Evolutionary conservation across 2,888 invertebrate species (phyloP).

Genomic region (Tubulanus polymorphus): DNA sequence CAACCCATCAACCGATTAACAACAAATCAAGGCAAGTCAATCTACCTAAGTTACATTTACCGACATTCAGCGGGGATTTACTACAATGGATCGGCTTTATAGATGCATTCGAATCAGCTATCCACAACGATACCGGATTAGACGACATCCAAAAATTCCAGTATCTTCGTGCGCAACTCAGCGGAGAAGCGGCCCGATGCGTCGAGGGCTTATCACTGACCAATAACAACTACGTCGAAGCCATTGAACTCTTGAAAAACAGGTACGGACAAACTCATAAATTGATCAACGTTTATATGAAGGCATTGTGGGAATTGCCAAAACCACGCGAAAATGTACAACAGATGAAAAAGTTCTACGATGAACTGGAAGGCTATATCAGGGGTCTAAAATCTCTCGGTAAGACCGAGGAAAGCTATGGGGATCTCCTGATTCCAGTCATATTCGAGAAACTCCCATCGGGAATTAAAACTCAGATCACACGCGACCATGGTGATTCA

Average conservation of each 20-base stretch:
- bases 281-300: neutral
- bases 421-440: neutral
- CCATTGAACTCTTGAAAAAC: neutral
- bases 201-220: neutral
- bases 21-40: neutral
- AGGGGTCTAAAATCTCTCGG: neutral
- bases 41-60: neutral
- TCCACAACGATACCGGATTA: neutral
- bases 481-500: neutral
- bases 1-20: too few relatives aligned
- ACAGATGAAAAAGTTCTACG: neutral
- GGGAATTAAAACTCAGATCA: neutral
- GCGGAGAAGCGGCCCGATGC: neutral
- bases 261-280: neutral
- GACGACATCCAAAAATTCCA: neutral
- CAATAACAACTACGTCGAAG: neutral
- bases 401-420: neutral
- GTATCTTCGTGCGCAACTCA: neutral
- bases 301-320: neutral
- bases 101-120: neutral
- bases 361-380: neutral
- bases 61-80: constrained; percentile 2
- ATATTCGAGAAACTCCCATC: neutral
- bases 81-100: neutral
- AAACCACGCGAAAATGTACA: neutral